Evolutionary conservation across 2,888 invertebrate genomes (phyloP).

Genomic region (Steromphala cineraria): DNA sequence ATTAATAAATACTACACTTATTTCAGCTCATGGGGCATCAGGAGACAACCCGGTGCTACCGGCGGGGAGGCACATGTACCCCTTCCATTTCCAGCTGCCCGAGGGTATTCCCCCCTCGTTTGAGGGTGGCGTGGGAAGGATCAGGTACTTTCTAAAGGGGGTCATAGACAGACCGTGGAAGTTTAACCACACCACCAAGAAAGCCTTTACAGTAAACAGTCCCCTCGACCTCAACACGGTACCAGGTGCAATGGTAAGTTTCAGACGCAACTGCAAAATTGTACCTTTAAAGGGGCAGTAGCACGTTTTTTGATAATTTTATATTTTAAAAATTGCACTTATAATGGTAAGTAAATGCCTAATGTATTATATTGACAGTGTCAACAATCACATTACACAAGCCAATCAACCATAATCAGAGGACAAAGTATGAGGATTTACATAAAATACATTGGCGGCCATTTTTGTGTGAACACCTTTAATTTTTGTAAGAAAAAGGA

Average conservation of each 20-base stretch:
- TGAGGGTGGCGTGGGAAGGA: conserved; percentile 78
- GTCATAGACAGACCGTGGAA: conserved; percentile 88
- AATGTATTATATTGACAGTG: too few species aligned
- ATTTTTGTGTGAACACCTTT: too few species aligned
- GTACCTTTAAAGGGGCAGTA: too few species aligned
- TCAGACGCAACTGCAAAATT: not conserved
- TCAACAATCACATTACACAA: too few species aligned
- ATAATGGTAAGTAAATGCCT: too few species aligned
- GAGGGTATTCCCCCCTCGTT: conserved; percentile 66
- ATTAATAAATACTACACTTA: not conserved
- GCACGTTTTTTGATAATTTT: too few species aligned
- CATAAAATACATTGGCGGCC: too few species aligned
- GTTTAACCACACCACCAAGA: conserved; percentile 87
- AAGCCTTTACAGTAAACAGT: conserved; percentile 87
- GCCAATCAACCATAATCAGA: too few species aligned
- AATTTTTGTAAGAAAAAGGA: too few species aligned
- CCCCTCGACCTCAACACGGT: conserved; percentile 85
- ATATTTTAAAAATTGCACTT: too few species aligned
- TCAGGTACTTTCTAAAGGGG: conserved; percentile 87
- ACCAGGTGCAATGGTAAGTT: conserved; percentile 53
- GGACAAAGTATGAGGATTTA: too few species aligned
- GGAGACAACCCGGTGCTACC: conserved; percentile 76
- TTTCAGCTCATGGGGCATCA: not conserved
- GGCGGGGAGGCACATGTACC: conserved; percentile 84
- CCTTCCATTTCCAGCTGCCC: conserved; percentile 86